These are phyloP conservation scores for Passer montanus DNA, from an alignment of 2,113 vertebrate species.

Conservation along the genomic window DNA sequence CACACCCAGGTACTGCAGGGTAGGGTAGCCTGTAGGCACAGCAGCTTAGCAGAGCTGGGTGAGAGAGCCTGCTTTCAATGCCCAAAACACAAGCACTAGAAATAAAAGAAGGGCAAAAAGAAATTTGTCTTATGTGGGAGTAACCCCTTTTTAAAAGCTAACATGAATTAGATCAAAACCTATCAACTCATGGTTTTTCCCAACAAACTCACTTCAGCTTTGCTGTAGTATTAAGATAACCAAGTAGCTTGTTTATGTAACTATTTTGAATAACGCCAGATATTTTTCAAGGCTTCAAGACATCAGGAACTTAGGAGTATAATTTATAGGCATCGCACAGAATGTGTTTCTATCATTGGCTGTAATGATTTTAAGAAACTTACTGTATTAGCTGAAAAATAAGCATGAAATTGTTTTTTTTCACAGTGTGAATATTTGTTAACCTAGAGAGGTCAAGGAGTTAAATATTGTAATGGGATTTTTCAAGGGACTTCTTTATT, in stretches of 20 bases:
- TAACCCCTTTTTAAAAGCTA: background rate
- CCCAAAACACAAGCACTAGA: background rate
- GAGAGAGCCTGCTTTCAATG: background rate
- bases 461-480: conserved; percentile 32
- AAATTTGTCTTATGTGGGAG: background rate
- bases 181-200: background rate
- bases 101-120: background rate
- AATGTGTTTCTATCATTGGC: background rate
- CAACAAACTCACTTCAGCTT: background rate
- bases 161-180: background rate
- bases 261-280: background rate
- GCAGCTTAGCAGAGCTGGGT: background rate
- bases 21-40: background rate
- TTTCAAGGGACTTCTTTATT: conserved; percentile 41
- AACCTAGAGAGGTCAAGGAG: conserved; percentile 5
- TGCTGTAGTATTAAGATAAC: background rate
- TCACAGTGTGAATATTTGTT: background rate
- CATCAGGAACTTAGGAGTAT: background rate
- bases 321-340: background rate
- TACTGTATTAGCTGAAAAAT: conserved; percentile 16
- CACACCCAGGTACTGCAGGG: background rate
- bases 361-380: background rate
- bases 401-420: background rate
- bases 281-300: conserved; percentile 5
- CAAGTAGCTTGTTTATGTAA: background rate